These are phyloP conservation scores for Microctenopoma steveboyesi DNA, from an alignment of 2,797 vertebrate species.

Conservation along the genomic window DNA sequence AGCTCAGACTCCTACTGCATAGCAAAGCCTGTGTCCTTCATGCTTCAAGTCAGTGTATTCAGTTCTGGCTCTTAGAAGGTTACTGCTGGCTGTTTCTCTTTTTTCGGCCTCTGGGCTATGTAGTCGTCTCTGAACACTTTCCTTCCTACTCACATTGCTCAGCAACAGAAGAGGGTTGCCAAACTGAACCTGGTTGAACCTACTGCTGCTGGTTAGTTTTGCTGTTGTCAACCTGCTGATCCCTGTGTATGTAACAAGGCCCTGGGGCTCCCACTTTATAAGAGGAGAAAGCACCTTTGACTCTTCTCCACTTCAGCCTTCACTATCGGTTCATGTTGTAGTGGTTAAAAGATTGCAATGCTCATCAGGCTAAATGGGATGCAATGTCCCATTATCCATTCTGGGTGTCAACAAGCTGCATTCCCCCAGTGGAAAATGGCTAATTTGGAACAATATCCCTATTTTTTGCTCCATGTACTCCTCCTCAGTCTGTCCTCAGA, in stretches of 20 bases:
- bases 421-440: constrained; percentile 64
- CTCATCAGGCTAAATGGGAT: constrained; percentile 47
- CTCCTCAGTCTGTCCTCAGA: constrained; percentile 60
- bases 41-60: constrained; percentile 24
- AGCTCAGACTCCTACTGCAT: constrained; percentile 42
- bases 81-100: constrained; percentile 50
- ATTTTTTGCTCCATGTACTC: constrained; percentile 47
- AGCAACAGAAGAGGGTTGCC: constrained; percentile 37
- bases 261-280: constrained; percentile 42
- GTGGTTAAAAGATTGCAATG: constrained; percentile 28
- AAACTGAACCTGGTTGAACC: constrained; percentile 43
- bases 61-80: constrained; percentile 46
- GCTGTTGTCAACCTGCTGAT: constrained; percentile 48
- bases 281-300: constrained; percentile 58
- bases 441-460: constrained; percentile 66
- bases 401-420: constrained; percentile 51
- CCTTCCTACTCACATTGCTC: constrained; percentile 32
- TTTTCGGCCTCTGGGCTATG: constrained; percentile 46
- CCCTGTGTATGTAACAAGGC: constrained; percentile 26
- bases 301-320: constrained; percentile 19
- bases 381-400: constrained; percentile 65
- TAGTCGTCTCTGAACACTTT: constrained; percentile 51
- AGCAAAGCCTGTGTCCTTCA: constrained; percentile 45
- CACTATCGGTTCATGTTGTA: constrained; percentile 4
- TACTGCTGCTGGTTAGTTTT: constrained; percentile 49